A percentile compares a stretch with the other conserved stretches of the same genome.
These are phyloP conservation scores for Dendronephthya gigantea DNA, from an alignment of 64 coral and sea anemone species.

Conservation along the genomic window DNA sequence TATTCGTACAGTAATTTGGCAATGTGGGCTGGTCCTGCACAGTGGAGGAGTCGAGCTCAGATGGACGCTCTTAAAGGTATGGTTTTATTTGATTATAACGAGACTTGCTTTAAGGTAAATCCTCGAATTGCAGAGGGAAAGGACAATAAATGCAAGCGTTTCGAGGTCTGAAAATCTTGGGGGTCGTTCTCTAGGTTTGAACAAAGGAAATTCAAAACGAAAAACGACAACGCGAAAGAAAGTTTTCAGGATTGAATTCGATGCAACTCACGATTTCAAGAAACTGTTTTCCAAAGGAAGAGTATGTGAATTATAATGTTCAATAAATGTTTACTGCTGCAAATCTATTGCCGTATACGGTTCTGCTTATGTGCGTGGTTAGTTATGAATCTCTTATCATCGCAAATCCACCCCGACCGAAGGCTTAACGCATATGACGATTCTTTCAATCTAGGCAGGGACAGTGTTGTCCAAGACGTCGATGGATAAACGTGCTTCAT, in stretches of 20 bases:
- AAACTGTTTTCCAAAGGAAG: slow-evolving; percentile 55
- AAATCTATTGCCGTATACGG: no score
- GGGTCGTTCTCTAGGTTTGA: background rate
- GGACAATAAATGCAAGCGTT: no score
- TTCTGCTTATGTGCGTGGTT: no score
- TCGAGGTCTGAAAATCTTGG: no score
- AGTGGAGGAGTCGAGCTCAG: slow-evolving; percentile 58
- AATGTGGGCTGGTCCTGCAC: slow-evolving; percentile 70
- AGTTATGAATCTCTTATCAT: no score
- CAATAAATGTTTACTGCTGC: no score
- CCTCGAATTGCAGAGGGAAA: no score
- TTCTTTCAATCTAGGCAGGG: slow-evolving; percentile 21
- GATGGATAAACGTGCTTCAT: slow-evolving; percentile 47
- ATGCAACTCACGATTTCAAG: slow-evolving; percentile 32
- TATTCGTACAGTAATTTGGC: slow-evolving; percentile 59
- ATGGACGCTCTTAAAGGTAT: slow-evolving; percentile 32
- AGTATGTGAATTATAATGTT: slow-evolving; percentile 25
- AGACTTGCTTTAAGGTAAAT: no score
- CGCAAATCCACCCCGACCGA: no score
- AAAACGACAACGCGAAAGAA: slow-evolving; percentile 49
- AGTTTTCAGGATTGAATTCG: slow-evolving; percentile 53
- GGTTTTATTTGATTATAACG: background rate
- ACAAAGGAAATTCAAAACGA: slow-evolving; percentile 21
- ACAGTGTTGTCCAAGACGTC: slow-evolving; percentile 59
- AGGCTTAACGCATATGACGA: no score